phyloP scores from a whole-genome alignment of 2,113 vertebrate species.

The Entelurus aequoreus region DNA sequence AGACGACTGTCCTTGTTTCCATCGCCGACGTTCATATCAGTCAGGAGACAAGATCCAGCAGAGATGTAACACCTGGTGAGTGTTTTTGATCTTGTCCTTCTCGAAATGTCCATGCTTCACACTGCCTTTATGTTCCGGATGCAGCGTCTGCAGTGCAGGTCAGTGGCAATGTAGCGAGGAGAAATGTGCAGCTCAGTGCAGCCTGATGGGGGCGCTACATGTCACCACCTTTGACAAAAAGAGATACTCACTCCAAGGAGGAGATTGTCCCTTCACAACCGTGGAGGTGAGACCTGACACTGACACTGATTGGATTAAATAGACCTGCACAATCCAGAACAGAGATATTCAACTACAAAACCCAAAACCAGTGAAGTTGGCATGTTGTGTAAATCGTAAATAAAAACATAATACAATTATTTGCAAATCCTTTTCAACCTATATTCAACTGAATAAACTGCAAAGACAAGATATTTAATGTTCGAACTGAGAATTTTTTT shows the following conservation, averaged over 20 bases:
- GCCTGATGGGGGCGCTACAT: conserved; percentile 74
- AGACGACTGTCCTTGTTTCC: conserved; percentile 79
- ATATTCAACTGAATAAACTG: no score
- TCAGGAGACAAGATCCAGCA: conserved; percentile 75
- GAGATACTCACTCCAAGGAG: conserved; percentile 72
- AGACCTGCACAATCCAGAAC: not conserved
- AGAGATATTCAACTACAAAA: no score
- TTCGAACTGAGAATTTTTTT: no score
- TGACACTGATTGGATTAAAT: not conserved
- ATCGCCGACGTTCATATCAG: conserved; percentile 70
- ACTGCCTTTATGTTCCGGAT: not conserved
- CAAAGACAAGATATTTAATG: no score
- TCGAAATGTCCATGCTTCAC: not conserved
- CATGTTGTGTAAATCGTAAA: no score
- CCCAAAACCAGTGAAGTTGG: no score
- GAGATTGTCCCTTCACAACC: conserved; percentile 71
- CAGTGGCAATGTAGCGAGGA: conserved; percentile 79
- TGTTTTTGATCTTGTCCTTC: not conserved
- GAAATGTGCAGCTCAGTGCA: conserved; percentile 77
- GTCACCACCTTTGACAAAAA: conserved; percentile 83
- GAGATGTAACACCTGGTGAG: conserved; percentile 83
- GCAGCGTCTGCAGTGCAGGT: conserved; percentile 77
- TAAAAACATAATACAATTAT: no score
- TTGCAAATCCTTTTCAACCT: no score
- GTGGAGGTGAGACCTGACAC: conserved; percentile 74